A percentile compares a stretch with the other conserved stretches of the same genome.
phyloP scores from a whole-genome alignment of 2,888 invertebrate species.

The Dascillus cervinus region DNA sequence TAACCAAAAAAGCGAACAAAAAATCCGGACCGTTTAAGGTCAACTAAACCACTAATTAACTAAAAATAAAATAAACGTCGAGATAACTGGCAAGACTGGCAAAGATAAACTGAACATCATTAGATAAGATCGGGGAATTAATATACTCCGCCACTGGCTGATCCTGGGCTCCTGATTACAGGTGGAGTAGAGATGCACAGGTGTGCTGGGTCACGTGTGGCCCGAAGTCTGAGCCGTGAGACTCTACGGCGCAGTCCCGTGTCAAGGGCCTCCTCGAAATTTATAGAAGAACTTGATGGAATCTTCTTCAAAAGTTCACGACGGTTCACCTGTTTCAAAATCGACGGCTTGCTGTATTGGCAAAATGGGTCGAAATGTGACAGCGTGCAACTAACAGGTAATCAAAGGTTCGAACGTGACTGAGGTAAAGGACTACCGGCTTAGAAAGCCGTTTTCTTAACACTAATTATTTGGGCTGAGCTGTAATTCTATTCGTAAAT shows the following conservation, averaged over 20 bases:
- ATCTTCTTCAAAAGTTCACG: background rate
- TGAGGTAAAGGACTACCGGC: too few species aligned
- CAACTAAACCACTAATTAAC: conserved; percentile 18
- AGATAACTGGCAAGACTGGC: conserved; percentile 13
- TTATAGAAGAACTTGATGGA: background rate
- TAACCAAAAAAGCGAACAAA: too few species aligned
- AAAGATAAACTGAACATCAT: conserved; percentile 16
- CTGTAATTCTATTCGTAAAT: too few species aligned
- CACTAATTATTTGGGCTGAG: too few species aligned
- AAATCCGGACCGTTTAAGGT: too few species aligned
- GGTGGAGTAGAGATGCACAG: conserved; percentile 12
- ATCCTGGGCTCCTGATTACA: conserved; percentile 15
- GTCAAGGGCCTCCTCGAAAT: conserved; percentile 10
- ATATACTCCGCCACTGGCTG: conserved; percentile 18
- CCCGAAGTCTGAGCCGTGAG: conserved; percentile 12
- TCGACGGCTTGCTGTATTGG: too few species aligned
- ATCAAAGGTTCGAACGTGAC: too few species aligned
- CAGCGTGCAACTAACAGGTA: too few species aligned
- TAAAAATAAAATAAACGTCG: conserved; percentile 13
- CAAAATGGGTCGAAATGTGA: too few species aligned
- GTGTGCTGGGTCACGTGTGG: conserved; percentile 17
- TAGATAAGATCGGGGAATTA: conserved; percentile 17
- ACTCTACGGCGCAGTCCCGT: conserved; percentile 15
- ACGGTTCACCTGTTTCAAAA: too few species aligned
- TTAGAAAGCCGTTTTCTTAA: too few species aligned